A percentile compares a stretch with the other conserved stretches of the same genome.
These are phyloP conservation scores for Rutilus rutilus DNA, from an alignment of 2,113 vertebrate genomes.

Conservation along the genomic window DNA sequence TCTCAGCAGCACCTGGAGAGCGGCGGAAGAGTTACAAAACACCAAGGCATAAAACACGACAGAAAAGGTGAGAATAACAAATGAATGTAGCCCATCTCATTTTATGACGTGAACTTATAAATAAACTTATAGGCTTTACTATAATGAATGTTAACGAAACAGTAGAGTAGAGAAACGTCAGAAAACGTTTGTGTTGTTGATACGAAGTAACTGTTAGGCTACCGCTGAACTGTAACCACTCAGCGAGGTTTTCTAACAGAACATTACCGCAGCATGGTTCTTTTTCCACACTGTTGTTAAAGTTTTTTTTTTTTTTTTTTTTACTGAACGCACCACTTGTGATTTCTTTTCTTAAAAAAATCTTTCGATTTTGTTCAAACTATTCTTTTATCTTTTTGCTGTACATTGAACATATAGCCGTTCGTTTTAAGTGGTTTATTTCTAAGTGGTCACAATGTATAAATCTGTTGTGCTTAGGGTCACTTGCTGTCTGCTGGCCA, in stretches of 20 bases:
- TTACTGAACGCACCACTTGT: too few relatives aligned
- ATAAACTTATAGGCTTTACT: background rate
- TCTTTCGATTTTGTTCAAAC: background rate
- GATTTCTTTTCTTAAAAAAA: too few relatives aligned
- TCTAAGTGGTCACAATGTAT: too few relatives aligned
- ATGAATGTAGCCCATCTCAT: background rate
- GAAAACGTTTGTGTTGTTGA: background rate
- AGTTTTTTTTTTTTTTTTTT: too few relatives aligned
- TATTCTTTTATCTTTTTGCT: background rate
- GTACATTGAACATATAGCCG: background rate
- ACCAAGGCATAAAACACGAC: background rate
- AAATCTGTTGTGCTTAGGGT: too few relatives aligned
- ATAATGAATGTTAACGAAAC: background rate
- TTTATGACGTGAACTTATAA: background rate
- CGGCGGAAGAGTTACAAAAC: background rate
- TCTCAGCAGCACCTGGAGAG: background rate
- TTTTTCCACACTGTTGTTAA: too few relatives aligned
- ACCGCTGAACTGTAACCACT: background rate
- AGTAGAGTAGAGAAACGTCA: background rate
- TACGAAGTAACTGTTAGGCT: too few relatives aligned
- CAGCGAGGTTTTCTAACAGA: too few relatives aligned
- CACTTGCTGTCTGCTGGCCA: background rate
- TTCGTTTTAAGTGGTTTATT: too few relatives aligned
- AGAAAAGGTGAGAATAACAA: conserved; percentile 8
- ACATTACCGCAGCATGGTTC: too few relatives aligned